Base-by-base conservation (phyloP, 2,888 invertebrate genomes). In the Selenia dentaria region DNA sequence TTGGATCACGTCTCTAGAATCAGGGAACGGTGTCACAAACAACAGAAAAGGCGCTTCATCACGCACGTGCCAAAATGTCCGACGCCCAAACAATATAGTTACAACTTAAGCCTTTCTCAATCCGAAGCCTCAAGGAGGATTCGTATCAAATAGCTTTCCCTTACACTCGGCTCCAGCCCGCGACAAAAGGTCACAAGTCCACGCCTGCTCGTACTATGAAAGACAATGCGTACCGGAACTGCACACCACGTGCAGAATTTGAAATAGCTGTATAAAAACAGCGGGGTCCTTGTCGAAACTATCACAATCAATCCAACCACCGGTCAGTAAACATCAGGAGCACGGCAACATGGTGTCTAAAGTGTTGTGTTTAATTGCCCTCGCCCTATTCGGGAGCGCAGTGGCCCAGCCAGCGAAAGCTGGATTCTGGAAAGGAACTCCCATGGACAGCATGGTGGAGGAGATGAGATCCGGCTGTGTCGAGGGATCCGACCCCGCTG, bases 391-490 rank as follows among this genome's bases (percentile, higher is more conserved):
- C 54, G 93, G 93, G 60, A 79, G 93, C 59, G 92, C 91, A 46
- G 85, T 89, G 50, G 92, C 93, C 18, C 93, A 93, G 67, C 93
- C 94, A 12, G 91, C 93, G 29, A 93, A 94, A 68, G 88, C 92
- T 51, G 93, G 92, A 35, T 93, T 93, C 79, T 95, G 94, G 94
- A 94, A 94, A 66, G 93, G 93, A 51, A 94, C 94, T 9, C 92
- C 93, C 61, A 92, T 96, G 92, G 94, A 95, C 67, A 89, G 92
- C 39, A 92, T 94, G 85, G 94, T 96, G 33, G 95, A 95, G 68
- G 95, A 95, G 81, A 95, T 95, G 92, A 93, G 94, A 70, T 92
- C 92, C 42, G 94, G 94, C 70, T 96, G 96, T 79, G 92, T 93
- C 26, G 93, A 93, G 64, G 94, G 94, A 62, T 94, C 94, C 62